phyloP scores from a whole-genome alignment of 2,888 invertebrate species.

The Glaucopsyche alexis region DNA sequence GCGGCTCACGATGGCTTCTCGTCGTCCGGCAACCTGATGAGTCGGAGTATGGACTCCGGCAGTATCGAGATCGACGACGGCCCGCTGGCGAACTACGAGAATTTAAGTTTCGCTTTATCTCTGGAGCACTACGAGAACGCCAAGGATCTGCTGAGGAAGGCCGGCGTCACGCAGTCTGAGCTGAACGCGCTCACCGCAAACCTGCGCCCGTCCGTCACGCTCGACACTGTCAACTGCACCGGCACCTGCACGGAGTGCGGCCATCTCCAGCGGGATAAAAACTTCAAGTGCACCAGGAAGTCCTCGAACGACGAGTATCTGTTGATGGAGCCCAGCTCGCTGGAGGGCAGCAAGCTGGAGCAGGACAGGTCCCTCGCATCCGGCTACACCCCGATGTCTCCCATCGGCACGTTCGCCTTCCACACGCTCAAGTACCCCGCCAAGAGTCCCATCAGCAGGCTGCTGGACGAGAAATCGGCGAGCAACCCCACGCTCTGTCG shows the following conservation, averaged over 20 bases:
- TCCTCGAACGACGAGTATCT: conserved; percentile 80
- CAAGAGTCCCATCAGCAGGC: conserved; percentile 51
- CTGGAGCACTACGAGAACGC: conserved; percentile 90
- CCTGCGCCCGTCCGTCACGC: conserved; percentile 51
- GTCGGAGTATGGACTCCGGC: conserved; percentile 37
- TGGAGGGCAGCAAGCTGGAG: conserved; percentile 50
- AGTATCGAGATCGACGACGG: conserved; percentile 54
- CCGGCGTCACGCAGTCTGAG: conserved; percentile 78
- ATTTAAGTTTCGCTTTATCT: conserved; percentile 88
- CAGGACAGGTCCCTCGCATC: conserved; percentile 53
- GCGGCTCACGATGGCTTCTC: conserved; percentile 43
- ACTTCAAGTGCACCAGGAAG: conserved; percentile 35
- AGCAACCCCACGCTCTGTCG: conserved; percentile 84
- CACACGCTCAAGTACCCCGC: conserved; percentile 62
- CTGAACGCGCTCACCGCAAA: conserved; percentile 69
- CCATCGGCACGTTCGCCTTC: conserved; percentile 75
- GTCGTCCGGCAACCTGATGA: conserved; percentile 34
- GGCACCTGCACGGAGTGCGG: conserved; percentile 82
- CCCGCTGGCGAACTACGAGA: conserved; percentile 83
- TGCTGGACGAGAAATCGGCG: conserved; percentile 81
- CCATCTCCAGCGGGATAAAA: conserved; percentile 58
- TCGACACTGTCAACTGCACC: conserved; percentile 56
- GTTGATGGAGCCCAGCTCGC: conserved; percentile 82
- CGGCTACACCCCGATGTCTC: conserved; percentile 88
- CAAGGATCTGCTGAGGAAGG: conserved; percentile 81